Evolutionary conservation across 2,113 vertebrate species (phyloP).

Genomic region (Turnix velox): DNA sequence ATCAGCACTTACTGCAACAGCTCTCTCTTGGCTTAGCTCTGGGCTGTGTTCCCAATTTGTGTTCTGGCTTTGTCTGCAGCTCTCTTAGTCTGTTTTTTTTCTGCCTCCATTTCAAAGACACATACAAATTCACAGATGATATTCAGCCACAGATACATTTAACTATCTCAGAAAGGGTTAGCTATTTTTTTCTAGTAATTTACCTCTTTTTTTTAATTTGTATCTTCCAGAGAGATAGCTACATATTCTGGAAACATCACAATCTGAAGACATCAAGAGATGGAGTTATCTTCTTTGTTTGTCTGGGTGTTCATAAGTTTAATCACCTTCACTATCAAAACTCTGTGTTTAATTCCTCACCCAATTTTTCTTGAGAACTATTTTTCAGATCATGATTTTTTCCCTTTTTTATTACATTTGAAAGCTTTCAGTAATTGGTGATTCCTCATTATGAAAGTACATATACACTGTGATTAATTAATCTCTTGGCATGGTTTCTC

Average conservation of each 20-base stretch:
- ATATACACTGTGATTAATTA: neutral
- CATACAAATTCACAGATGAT: neutral
- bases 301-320: neutral
- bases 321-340: neutral
- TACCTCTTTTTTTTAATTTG: rapidly evolving
- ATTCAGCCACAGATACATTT: neutral
- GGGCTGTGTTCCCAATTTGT: neutral
- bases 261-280: neutral
- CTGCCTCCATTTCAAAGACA: neutral
- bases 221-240: neutral
- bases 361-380: neutral
- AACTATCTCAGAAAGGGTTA: neutral
- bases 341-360: neutral
- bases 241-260: neutral
- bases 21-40: neutral
- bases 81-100: neutral
- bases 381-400: neutral
- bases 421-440: neutral
- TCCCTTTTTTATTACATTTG: neutral
- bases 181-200: neutral
- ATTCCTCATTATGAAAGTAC: neutral
- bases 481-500: neutral
- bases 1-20: neutral
- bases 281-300: neutral
- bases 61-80: slow-evolving; percentile 5